Evolutionary conservation across 2,113 vertebrate species (phyloP).

Genomic region (Sarotherodon lohbergeri): DNA sequence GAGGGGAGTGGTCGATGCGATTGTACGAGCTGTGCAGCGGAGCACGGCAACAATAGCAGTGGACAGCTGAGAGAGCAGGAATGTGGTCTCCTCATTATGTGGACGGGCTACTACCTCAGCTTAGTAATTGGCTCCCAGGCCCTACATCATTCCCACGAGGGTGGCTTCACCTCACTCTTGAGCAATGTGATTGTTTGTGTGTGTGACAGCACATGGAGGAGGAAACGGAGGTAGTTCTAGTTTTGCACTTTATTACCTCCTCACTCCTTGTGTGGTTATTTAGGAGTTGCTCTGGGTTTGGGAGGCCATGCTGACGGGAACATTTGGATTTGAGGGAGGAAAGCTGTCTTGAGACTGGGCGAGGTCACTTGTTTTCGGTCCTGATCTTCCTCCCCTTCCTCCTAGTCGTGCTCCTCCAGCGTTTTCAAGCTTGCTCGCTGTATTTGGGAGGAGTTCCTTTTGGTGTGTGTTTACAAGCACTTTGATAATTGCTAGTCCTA

Average conservation of each 20-base stretch:
- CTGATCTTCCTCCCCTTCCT: background rate
- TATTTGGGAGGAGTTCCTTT: background rate
- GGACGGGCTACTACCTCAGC: conserved; percentile 39
- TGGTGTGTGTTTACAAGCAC: conserved; percentile 17
- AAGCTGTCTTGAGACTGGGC: conserved; percentile 35
- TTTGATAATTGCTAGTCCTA: conserved; percentile 17
- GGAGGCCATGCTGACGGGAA: background rate
- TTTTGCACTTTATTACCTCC: conserved; percentile 35
- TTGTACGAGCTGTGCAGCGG: conserved; percentile 9
- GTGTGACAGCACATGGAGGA: conserved; percentile 6
- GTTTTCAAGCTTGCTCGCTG: background rate
- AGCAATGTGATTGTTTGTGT: conserved; percentile 25
- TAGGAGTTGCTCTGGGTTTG: conserved; percentile 16
- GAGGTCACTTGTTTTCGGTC: conserved; percentile 40
- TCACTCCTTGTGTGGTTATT: background rate
- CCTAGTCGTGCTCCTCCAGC: background rate
- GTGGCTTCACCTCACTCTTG: conserved; percentile 11
- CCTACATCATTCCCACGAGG: conserved; percentile 34
- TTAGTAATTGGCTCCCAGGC: conserved; percentile 52
- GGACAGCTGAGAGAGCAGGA: conserved; percentile 63
- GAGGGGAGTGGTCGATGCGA: background rate
- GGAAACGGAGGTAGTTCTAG: background rate
- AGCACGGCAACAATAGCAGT: conserved; percentile 30
- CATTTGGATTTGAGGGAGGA: conserved; percentile 17
- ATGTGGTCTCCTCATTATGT: conserved; percentile 54